Evolutionary conservation across 2,888 invertebrate genomes (phyloP), one percentile per base, ranked within the genome.

Genomic region (Melinopterus prodromus): DNA sequence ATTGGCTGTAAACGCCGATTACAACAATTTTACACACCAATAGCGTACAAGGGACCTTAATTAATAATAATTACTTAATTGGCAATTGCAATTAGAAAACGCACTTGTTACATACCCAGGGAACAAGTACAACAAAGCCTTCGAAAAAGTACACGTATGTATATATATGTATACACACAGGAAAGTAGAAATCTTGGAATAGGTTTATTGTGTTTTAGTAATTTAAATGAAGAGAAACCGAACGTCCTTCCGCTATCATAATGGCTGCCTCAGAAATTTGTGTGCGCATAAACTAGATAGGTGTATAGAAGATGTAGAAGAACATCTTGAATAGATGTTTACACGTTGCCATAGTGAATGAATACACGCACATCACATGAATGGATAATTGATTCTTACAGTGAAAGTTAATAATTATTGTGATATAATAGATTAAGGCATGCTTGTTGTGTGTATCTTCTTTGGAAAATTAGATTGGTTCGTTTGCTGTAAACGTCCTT

Each of bases 61-160:
- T 53, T 53, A 53, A 53, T 53, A 53, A 53, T 53, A 53, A 53
- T 53, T 53, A 12, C 12, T 53, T 53, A 53, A 53, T 53, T 53
- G 53, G 53, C 53, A 12, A 12, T 53, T 7, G 53, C 53, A 53
- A 53, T 53, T 53, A 53, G 53, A 53, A 53, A 53, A 53, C 53
- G 53, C 53, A 53, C 53, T 9, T 53, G 53, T 53, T 53, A 53
- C 53, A 7, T 53, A 12, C 7, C 53, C 53, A 12, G 53, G 53
- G 53, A 53, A 53, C 53, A 53, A 53, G 53, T 53, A 53, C 53
- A 53, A 53, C 53, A 53, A 53, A 53, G 53, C 53, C 53, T 53
- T 53, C 7, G 7, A 53, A 53, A 53, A 53, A 53, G 53, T 53
- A 53, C 53, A 53, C 53, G 53, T 53, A 53, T 53, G 53, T 53